phyloP scores from a whole-genome alignment of 2,113 vertebrate genomes.

The Gopherus flavomarginatus region DNA sequence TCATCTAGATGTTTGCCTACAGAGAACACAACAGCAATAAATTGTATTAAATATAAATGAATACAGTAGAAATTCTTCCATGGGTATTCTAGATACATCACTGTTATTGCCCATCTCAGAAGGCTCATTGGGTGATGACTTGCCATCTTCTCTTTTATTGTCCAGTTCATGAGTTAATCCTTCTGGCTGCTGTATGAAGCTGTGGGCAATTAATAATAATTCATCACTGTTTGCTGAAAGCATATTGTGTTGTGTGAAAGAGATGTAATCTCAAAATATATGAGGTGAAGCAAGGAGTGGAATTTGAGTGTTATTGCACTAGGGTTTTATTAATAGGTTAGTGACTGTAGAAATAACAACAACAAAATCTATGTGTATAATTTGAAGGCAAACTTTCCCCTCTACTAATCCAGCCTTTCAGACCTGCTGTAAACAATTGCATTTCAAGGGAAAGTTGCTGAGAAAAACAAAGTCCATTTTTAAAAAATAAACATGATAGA shows the following conservation, averaged over 20 bases:
- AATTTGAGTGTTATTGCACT: background rate
- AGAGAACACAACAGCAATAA: constrained; percentile 3
- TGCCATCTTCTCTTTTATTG: constrained; percentile 23
- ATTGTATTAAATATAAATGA: background rate
- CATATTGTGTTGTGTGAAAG: background rate
- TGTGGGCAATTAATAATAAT: background rate
- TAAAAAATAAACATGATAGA: background rate
- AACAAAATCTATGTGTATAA: background rate
- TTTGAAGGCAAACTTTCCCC: constrained; percentile 33
- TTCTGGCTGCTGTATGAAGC: constrained; percentile 43
- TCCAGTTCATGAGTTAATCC: constrained; percentile 49
- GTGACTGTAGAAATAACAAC: background rate
- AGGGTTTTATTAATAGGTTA: background rate
- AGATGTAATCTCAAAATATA: background rate
- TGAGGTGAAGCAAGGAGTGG: background rate
- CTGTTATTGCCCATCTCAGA: background rate
- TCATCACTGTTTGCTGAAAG: background rate
- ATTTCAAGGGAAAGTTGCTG: background rate
- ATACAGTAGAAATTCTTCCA: constrained; percentile 34
- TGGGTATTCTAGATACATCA: background rate
- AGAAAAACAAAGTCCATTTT: background rate
- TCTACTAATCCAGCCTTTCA: background rate
- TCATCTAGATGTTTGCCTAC: background rate
- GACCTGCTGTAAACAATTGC: constrained; percentile 16
- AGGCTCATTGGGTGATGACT: constrained; percentile 27